Base-by-base conservation (phyloP, 2,888 invertebrate genomes). In the Pemphredon lugubris region DNA sequence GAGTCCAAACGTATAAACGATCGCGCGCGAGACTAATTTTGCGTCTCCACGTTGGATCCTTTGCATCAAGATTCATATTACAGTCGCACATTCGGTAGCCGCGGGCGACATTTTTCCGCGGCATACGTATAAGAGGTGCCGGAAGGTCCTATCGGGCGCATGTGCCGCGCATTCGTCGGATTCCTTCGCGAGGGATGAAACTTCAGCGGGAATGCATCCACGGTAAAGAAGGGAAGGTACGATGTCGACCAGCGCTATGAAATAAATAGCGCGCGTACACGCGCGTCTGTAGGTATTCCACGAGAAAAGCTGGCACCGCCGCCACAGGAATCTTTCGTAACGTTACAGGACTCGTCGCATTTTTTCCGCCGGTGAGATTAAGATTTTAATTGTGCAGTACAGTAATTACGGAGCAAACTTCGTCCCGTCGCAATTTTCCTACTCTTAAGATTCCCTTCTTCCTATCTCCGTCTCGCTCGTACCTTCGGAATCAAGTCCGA, bases 371-470 rank as follows among this genome's bases (percentile, higher is more conserved):
- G 63, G 40, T 54, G 66, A 79, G 77, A 84, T 83, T 83, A 83
- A 84, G 83, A 81, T 83, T 84, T 84, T 85, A 84, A 84, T 85
- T 84, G 81, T 75, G 67, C 78, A 73, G 54, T 58, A 61, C 67
- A 61, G 70, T 72, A 79, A 79, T 81, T 80, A 75, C 72, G 59
- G 51, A 63, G 51, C 48, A 69, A 77, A 72, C 70, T 75, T 67
- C 72, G 70, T 64, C 63, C 16, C 11, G 42, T 60, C 51, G 61
- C 65, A 45, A 60, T 66, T 63, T 65, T 63, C 71, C 47, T 53
- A 18, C 54, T 34, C 53, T 53, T 45, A 58, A 68, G 39, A 23
- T 5, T 40, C 42, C 40, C 14, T 34, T 16, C 48, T 48, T 32
- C 39, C 53, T 39, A 11, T 37, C 39, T 51, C 51, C 39, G n/a